Conservation (phyloP, 2,888 invertebrate genomes). For the Nephrotoma appendiculata region DNA sequence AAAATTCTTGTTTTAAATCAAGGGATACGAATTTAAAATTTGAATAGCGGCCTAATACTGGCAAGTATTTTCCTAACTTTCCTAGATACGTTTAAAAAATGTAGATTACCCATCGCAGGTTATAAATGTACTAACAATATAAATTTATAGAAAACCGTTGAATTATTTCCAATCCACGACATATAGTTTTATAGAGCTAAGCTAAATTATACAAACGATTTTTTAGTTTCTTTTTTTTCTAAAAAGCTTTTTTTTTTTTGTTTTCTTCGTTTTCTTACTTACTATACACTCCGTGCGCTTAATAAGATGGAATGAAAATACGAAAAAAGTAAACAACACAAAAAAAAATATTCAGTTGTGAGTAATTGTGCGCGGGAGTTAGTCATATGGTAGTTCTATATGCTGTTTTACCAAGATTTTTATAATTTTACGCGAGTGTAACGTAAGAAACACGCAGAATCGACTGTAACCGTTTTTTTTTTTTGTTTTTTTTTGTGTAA, state of each 20-base stretch:
- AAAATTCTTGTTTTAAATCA: too few species aligned
- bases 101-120: too few species aligned
- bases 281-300: background rate
- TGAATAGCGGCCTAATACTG: too few species aligned
- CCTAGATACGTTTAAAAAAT: too few species aligned
- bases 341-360: background rate
- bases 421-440: background rate
- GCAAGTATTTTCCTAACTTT: too few species aligned
- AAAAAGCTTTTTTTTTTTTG: background rate
- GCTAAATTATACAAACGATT: background rate
- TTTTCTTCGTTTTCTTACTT: background rate
- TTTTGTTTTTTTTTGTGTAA: background rate
- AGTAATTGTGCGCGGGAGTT: conserved; percentile 4
- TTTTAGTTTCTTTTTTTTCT: background rate
- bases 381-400: background rate
- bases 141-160: background rate
- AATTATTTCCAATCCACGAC: background rate
- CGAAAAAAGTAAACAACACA: background rate
- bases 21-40: too few species aligned
- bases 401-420: background rate
- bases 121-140: background rate
- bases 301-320: background rate
- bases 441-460: background rate
- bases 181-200: background rate
- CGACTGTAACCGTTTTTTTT: background rate